These are phyloP conservation scores for Palaemon carinicauda DNA, from an alignment of 1,140 invertebrate species.

Conservation along the genomic window DNA sequence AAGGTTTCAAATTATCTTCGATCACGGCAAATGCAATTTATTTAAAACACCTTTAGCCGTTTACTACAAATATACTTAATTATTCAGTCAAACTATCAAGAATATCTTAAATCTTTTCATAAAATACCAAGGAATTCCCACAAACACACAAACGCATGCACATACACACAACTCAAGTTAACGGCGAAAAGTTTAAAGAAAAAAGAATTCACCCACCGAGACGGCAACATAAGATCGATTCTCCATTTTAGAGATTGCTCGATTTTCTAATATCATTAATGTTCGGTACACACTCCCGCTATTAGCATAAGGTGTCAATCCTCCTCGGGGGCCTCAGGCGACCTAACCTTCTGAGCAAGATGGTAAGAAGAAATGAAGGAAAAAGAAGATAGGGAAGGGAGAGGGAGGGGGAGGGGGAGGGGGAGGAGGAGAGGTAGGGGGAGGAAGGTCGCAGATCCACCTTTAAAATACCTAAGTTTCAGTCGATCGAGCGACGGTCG, in stretches of 20 bases:
- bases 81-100: no score
- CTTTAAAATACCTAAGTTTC: no score
- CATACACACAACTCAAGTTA: background rate
- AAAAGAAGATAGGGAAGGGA: background rate
- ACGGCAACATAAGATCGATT: conserved; percentile 36
- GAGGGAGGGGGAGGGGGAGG: conserved; percentile 7
- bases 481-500: background rate
- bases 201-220: background rate
- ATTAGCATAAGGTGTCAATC: conserved; percentile 51
- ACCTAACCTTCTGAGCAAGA: background rate
- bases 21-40: no score
- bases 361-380: background rate
- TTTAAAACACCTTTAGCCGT: no score
- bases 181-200: background rate
- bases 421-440: background rate
- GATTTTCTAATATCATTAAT: conserved; percentile 54
- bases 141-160: background rate
- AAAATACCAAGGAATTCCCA: background rate
- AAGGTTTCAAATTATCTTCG: no score
- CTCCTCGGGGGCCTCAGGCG: conserved; percentile 11
- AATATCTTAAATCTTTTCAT: no score
- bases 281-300: conserved; percentile 42
- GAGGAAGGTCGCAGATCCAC: background rate
- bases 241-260: conserved; percentile 45
- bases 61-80: no score